These are phyloP conservation scores for Crotalus viridis DNA, from an alignment of 2,113 vertebrate genomes.

Conservation along the genomic window DNA sequence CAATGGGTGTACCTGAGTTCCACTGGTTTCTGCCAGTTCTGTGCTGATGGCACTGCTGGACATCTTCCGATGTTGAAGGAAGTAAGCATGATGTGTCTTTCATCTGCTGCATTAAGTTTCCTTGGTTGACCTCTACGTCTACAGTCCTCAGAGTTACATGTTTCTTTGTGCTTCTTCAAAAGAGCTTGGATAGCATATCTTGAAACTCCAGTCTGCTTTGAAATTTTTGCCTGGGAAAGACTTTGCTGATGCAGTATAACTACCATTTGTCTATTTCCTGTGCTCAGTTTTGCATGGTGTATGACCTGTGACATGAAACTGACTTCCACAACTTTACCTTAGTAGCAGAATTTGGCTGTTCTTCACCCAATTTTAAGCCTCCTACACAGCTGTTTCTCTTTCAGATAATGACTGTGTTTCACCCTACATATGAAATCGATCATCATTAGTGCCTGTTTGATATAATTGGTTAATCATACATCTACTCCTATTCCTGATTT, in stretches of 20 bases:
- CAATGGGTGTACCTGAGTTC: too few species aligned
- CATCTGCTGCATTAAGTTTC: not conserved
- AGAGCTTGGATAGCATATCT: not conserved
- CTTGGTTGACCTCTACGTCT: not conserved
- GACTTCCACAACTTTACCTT: not conserved
- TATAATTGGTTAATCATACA: not conserved
- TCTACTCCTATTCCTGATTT: not conserved
- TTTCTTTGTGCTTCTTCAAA: not conserved
- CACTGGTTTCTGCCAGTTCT: too few species aligned
- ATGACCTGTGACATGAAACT: not conserved
- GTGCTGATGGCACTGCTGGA: too few species aligned
- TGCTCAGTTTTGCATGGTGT: not conserved
- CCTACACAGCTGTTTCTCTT: too few species aligned
- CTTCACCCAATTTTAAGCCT: too few species aligned
- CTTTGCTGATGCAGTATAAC: not conserved
- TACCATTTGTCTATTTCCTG: not conserved
- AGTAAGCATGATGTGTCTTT: too few species aligned
- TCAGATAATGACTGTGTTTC: too few species aligned
- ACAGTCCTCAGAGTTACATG: not conserved
- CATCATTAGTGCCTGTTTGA: not conserved
- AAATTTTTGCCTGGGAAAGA: not conserved
- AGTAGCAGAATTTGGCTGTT: too few species aligned
- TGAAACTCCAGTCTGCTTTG: not conserved
- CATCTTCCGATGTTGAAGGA: too few species aligned
- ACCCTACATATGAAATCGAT: not conserved